Evolutionary conservation across 1,140 invertebrate species (phyloP), one percentile per base, ranked within the genome.

Genomic region (Penaeus chinensis): DNA sequence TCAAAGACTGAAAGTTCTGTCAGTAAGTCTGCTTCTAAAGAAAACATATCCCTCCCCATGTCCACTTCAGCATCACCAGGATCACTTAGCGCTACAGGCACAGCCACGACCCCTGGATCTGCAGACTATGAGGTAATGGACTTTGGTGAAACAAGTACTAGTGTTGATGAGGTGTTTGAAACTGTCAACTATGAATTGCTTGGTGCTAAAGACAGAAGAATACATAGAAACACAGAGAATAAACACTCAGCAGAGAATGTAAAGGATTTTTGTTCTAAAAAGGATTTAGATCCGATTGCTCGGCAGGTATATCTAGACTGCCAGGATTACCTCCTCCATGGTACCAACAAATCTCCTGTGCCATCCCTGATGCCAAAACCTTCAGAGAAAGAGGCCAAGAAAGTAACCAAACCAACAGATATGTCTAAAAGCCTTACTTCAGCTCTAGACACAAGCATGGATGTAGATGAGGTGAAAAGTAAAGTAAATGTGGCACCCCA

Each of bases 401-500:
- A 78, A 63, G 3, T 60, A 22, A 7, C 62, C 8, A 65, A 88
- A 88, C 24, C n/a, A 27, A 20, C 42, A 22, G 65, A 84, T 18
- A 54, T 47, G 60, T 80, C 37, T 77, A 66, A 69, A 78, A 11
- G 27, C 54, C 16, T 27, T 60, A 74, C 24, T 62, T 66, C 69
- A 65, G 85, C 88, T 76, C 76, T 85, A 20, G 69, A 88, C 37
- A 84, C 77, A 13, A 85, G 84, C 62, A 82, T 85, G 71, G 80
- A 82, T 79, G 87, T 88, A 22, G 80, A 88, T 82, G 90, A 91
- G 88, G 90, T 90, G 54, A 90, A 89, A 62, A 90, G 84, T 63
- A 90, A 90, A 87, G 90, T 91, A 19, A 91, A 90, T 71, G 85
- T 91, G 16, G 87, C 92, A 82, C 90, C 91, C 24, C 91, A 90